Conservation (phyloP, 2,888 invertebrate genomes). For the Lithophane socia region DNA sequence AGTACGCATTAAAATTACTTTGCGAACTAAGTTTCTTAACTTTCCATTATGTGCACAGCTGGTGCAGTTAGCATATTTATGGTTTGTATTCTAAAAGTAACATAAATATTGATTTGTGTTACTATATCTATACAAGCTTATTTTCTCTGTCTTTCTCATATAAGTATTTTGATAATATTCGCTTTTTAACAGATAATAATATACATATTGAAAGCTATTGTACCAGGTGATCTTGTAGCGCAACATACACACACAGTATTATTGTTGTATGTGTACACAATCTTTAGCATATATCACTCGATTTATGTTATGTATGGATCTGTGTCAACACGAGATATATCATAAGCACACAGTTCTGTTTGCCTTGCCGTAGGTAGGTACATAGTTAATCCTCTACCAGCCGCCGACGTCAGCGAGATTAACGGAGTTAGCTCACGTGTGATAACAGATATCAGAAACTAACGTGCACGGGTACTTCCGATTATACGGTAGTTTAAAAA, state of each 20-base stretch:
- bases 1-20: slow-evolving; percentile 44
- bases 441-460: slow-evolving; percentile 63
- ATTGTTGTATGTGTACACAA: slow-evolving; percentile 34
- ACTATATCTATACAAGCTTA: background rate
- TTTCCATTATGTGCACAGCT: slow-evolving; percentile 24
- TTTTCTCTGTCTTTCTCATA: background rate
- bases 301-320: slow-evolving; percentile 47
- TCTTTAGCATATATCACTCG: slow-evolving; percentile 40
- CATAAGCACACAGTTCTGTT: slow-evolving; percentile 62
- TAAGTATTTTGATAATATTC: slow-evolving; percentile 2
- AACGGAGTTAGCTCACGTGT: slow-evolving; percentile 57
- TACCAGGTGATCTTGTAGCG: slow-evolving; percentile 25
- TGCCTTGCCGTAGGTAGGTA: slow-evolving; percentile 56
- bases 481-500: slow-evolving; percentile 40
- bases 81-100: slow-evolving; percentile 1
- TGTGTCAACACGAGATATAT: slow-evolving; percentile 61
- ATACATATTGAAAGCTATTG: slow-evolving; percentile 10
- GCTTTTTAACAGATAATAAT: background rate
- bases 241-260: slow-evolving; percentile 26
- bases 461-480: slow-evolving; percentile 48
- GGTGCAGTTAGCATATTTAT: slow-evolving; percentile 7
- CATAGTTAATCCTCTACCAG: slow-evolving; percentile 68
- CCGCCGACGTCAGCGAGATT: slow-evolving; percentile 64
- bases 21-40: slow-evolving; percentile 19
- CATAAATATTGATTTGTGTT: background rate